phyloP scores from a whole-genome alignment of 1,140 invertebrate genomes.

The Armadillidium nasatum region DNA sequence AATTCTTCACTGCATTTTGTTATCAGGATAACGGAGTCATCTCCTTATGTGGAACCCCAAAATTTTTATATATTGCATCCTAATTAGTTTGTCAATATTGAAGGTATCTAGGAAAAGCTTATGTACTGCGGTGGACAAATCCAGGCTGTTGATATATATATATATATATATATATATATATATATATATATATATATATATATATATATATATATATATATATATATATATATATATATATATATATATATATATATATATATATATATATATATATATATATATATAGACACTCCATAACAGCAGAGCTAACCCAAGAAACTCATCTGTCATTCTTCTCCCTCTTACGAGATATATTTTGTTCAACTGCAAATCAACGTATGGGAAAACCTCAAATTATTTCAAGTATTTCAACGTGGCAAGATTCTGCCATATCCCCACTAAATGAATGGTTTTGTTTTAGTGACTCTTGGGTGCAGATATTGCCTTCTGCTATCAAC shows the following conservation, averaged over 20 bases:
- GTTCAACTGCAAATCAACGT: conserved; percentile 72
- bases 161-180: conserved; percentile 22
- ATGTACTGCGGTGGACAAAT: too few relatives aligned
- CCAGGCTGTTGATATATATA: too few relatives aligned
- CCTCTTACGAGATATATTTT: conserved; percentile 66
- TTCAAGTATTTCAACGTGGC: conserved; percentile 34
- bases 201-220: conserved; percentile 22
- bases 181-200: conserved; percentile 18
- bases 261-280: too few relatives aligned
- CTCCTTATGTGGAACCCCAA: too few relatives aligned
- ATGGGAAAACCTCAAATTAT: conserved; percentile 61
- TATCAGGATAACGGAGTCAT: too few relatives aligned
- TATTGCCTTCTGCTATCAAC: conserved; percentile 72
- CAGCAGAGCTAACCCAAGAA: conserved; percentile 61
- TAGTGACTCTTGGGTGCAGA: conserved; percentile 67
- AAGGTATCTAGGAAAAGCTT: too few relatives aligned
- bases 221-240: conserved; percentile 22
- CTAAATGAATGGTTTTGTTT: conserved; percentile 74
- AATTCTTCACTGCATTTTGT: too few relatives aligned
- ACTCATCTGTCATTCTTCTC: conserved; percentile 78
- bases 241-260: background rate
- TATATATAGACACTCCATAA: conserved; percentile 29
- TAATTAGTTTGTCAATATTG: too few relatives aligned
- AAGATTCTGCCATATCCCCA: conserved; percentile 61
- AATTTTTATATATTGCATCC: too few relatives aligned